Evolutionary conservation across 2,113 vertebrate species (phyloP).

Genomic region (Prionailurus bengalensis): DNA sequence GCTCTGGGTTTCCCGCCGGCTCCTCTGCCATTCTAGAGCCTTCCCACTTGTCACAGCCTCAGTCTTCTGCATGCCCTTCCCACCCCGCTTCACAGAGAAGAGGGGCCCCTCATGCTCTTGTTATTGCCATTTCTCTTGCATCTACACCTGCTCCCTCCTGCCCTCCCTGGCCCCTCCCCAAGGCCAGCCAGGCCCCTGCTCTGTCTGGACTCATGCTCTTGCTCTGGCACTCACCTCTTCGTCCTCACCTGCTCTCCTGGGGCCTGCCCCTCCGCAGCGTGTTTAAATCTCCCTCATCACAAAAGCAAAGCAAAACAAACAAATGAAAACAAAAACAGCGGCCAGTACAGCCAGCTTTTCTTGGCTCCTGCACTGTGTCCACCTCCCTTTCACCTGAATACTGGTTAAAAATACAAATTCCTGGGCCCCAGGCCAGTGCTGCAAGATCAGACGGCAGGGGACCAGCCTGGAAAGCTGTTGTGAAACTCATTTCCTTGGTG

Average conservation of each 20-base stretch:
- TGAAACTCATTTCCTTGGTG: neutral
- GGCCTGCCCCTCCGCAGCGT: rapidly evolving
- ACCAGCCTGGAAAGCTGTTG: neutral
- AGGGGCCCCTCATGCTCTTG: neutral
- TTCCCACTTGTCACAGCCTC: neutral
- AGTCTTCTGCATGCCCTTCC: neutral
- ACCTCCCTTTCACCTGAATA: neutral
- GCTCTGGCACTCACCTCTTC: neutral
- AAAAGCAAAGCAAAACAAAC: neutral
- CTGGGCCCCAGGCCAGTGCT: neutral
- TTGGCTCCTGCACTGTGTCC: neutral
- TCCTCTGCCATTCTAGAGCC: neutral
- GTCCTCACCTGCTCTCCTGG: too few relatives aligned
- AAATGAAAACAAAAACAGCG: neutral
- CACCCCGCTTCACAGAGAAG: neutral
- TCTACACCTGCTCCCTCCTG: neutral
- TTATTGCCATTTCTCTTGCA: too few relatives aligned
- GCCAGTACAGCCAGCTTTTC: neutral
- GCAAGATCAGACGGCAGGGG: neutral
- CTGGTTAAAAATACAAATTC: neutral
- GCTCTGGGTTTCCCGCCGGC: neutral
- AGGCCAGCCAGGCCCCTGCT: neutral
- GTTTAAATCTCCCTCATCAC: neutral
- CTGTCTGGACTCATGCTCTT: neutral
- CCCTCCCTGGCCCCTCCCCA: neutral